Conservation (phyloP, 2,113 vertebrate genomes). For the Cyprinodon brontotheroides region DNA sequence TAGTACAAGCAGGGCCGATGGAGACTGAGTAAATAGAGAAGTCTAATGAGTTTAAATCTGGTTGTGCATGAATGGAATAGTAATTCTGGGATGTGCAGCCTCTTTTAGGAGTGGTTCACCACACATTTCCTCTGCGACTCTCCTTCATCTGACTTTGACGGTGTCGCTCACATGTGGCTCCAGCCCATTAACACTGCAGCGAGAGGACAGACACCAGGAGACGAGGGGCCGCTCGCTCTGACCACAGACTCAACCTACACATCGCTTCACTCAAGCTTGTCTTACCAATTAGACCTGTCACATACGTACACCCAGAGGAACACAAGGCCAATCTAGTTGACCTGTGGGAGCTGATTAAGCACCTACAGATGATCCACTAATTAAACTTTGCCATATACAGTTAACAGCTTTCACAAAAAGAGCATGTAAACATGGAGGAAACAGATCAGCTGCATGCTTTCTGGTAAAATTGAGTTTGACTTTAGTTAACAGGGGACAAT, state of each 20-base stretch:
- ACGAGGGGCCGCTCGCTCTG: conserved; percentile 45
- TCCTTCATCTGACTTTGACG: conserved; percentile 84
- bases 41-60: conserved; percentile 79
- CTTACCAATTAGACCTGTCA: conserved; percentile 76
- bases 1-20: conserved; percentile 74
- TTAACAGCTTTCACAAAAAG: conserved; percentile 72
- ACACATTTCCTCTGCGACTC: conserved; percentile 78
- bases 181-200: conserved; percentile 79
- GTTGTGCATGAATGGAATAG: conserved; percentile 74
- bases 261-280: conserved; percentile 62
- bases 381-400: conserved; percentile 77
- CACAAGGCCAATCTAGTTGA: conserved; percentile 59
- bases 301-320: conserved; percentile 40
- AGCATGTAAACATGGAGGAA: conserved; percentile 44
- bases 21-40: conserved; percentile 81
- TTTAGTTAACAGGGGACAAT: conserved; percentile 68
- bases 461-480: conserved; percentile 70
- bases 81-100: conserved; percentile 78
- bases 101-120: conserved; percentile 78
- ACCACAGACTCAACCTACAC: conserved; percentile 47
- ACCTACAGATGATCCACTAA: conserved; percentile 78
- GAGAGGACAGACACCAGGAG: conserved; percentile 68
- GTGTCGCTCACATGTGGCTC: conserved; percentile 76
- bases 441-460: conserved; percentile 72
- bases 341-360: conserved; percentile 66